These are phyloP conservation scores for Dermatophagoides farinae DNA, from an alignment of 1,140 invertebrate genomes.

Conservation along the genomic window DNA sequence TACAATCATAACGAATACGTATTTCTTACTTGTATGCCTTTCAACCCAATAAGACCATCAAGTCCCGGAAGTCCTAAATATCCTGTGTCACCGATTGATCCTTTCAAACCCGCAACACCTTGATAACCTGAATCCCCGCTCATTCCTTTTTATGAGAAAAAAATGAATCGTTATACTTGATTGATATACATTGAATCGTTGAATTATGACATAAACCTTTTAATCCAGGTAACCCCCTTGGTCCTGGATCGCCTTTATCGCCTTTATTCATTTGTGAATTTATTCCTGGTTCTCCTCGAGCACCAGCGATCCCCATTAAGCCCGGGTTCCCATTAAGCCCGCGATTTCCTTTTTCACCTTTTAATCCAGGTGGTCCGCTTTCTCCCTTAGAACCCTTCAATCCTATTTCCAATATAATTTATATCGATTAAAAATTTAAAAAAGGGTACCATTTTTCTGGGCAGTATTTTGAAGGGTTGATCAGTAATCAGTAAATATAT, in stretches of 20 bases:
- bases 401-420: no score
- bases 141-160: no score
- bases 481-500: no score
- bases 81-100: slow-evolving; percentile 17
- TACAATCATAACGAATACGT: not conserved
- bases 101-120: not conserved
- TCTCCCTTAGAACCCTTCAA: no score
- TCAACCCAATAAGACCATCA: not conserved
- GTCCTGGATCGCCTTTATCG: slow-evolving; percentile 11
- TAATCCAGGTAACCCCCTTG: no score
- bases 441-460: no score
- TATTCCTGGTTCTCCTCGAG: not conserved
- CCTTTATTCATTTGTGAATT: slow-evolving; percentile 16
- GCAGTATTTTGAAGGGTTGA: no score
- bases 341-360: slow-evolving; percentile 50
- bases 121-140: not conserved
- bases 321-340: slow-evolving; percentile 43
- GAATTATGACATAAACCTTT: no score
- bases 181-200: no score
- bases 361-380: slow-evolving; percentile 13
- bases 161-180: no score
- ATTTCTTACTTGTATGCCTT: not conserved
- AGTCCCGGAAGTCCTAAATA: not conserved
- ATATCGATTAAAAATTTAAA: no score
- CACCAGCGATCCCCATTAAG: slow-evolving; percentile 13